phyloP scores from a whole-genome alignment of 1,140 invertebrate species.

The Drosophila neocordata region DNA sequence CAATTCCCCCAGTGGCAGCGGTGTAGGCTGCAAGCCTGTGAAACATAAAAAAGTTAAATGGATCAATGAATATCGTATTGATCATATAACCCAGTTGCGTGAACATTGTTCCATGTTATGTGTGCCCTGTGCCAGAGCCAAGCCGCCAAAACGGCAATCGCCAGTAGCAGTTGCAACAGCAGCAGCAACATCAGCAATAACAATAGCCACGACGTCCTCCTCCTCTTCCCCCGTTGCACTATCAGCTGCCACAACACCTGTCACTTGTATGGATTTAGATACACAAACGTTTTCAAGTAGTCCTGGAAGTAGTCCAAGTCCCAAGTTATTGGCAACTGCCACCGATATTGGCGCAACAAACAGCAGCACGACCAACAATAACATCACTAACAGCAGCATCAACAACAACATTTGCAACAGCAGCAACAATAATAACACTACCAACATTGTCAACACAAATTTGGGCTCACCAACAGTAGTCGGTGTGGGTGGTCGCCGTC shows the following conservation, averaged over 20 bases:
- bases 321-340: background rate
- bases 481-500: background rate
- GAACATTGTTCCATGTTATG: conserved; percentile 79
- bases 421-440: conserved; percentile 12
- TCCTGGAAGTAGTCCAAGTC: conserved; percentile 13
- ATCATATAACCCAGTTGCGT: conserved; percentile 72
- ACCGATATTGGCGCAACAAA: background rate
- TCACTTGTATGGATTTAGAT: conserved; percentile 2
- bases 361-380: background rate
- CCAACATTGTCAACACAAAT: conserved; percentile 26
- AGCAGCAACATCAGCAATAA: conserved; percentile 1
- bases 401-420: conserved; percentile 9
- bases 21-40: conserved; percentile 33
- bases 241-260: background rate
- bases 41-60: conserved; percentile 76
- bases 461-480: background rate
- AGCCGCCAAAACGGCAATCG: conserved; percentile 56
- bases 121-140: conserved; percentile 69
- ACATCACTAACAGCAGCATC: background rate
- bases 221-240: background rate
- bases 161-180: background rate
- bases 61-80: conserved; percentile 79
- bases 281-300: background rate
- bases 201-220: background rate
- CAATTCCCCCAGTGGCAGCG: conserved; percentile 29